Base-by-base conservation (phyloP, 1,140 invertebrate genomes). In the Camponotus vicinus region DNA sequence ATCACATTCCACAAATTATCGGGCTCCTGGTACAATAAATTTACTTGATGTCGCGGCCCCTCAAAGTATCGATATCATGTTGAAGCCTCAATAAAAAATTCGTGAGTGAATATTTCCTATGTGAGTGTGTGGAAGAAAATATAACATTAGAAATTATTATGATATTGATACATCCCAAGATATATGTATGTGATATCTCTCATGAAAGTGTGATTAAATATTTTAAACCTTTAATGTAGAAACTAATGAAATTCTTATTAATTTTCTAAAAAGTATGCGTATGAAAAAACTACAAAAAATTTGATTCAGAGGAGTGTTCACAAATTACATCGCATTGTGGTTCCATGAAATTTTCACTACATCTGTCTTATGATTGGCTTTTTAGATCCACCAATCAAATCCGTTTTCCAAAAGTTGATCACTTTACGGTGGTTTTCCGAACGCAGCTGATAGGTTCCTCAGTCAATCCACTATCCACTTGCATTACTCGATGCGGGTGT, bases 1-100 rank as follows among this genome's bases (percentile, higher is more conserved):
- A 55, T 52, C 52, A 18, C 69, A 71, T 40, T 13, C 73, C 18
- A 73, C 67, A 8, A 78, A 89, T 52, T 71, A 88, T 69, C 73
- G n/a, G 52, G 15, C 76, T 9, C 7, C 76, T 15, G 77, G 63
- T 21, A 86, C 92, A 13, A 77, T 93, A 71, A 92, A 93, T 91
- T 83, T 93, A 73, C 32, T 94, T 7, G 88, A 93, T 73, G 80
- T 93, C 63, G 7, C 88, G 34, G 69, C 85, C 27, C 92, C 91
- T 7, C 49, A 78, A 83, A 89, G 21, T 73, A 67, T 93, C 0
- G 88, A 94, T 90, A 85, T 93, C 52, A 82, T 92, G 63, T 63
- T 92, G 40, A 92, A 92, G 66, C 85, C 91, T n/a, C 86, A 91
- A 86, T 91, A 86, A 92, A 89, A 89, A 69, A 32, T 34, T 83